Conservation (phyloP, 2,888 invertebrate species). For the Epiblema foenella region DNA sequence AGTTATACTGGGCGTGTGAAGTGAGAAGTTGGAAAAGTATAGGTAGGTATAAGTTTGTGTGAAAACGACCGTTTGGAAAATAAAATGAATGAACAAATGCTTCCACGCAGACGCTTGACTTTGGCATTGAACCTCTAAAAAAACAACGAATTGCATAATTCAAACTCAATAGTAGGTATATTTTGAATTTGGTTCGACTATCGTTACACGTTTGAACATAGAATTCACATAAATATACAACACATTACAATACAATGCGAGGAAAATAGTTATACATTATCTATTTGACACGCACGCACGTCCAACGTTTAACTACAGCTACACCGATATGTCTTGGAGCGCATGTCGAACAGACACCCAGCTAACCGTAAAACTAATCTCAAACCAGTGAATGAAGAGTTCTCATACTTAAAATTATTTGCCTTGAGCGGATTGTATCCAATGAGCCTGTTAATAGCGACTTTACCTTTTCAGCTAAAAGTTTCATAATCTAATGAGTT, state of each 20-base stretch:
- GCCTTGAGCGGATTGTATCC: too few relatives aligned
- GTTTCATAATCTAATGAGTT: too few relatives aligned
- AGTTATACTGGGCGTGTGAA: not conserved
- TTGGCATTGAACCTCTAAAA: conserved; percentile 40
- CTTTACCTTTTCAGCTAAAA: too few relatives aligned
- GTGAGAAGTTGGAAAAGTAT: not conserved
- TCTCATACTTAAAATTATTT: too few relatives aligned
- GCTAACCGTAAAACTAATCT: too few relatives aligned
- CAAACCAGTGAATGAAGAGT: too few relatives aligned
- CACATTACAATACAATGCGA: not conserved
- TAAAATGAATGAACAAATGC: conserved; percentile 41
- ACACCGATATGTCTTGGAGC: not conserved
- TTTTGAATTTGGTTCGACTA: conserved; percentile 9
- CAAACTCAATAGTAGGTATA: conserved; percentile 8
- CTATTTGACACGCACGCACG: not conserved
- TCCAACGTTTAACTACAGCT: too few relatives aligned
- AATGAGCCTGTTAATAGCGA: too few relatives aligned
- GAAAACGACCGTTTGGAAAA: conserved; percentile 35
- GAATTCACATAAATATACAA: not conserved
- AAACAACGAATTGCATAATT: conserved; percentile 39
- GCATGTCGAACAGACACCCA: too few relatives aligned
- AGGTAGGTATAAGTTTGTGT: conserved; percentile 3
- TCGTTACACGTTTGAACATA: not conserved
- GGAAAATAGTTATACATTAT: not conserved
- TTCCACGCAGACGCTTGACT: conserved; percentile 26